A percentile compares a stretch with the other conserved stretches of the same genome.
Evolutionary conservation across 2,888 invertebrate genomes (phyloP).

Genomic region (Amphipyra tragopoginis): DNA sequence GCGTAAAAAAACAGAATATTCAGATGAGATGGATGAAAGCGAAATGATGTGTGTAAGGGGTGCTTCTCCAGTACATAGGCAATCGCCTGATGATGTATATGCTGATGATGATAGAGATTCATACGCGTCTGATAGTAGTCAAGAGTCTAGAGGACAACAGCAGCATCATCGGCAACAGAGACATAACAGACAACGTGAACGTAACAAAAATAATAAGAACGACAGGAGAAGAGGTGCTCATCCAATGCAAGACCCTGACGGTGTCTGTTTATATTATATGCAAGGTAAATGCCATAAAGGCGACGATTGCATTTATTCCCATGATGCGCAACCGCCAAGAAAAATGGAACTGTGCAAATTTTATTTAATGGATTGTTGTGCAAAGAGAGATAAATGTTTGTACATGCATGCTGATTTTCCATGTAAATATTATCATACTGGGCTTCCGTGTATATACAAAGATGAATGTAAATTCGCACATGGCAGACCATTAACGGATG

Average conservation of each 20-base stretch:
- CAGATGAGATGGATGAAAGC: slow-evolving; percentile 92
- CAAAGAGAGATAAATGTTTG: slow-evolving; percentile 97
- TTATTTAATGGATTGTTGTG: slow-evolving; percentile 98
- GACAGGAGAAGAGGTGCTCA: slow-evolving; percentile 89
- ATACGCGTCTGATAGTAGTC: slow-evolving; percentile 89
- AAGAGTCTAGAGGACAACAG: slow-evolving; percentile 86
- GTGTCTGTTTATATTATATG: slow-evolving; percentile 95
- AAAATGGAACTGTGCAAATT: slow-evolving; percentile 99
- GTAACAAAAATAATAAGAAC: slow-evolving; percentile 88
- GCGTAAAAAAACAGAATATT: slow-evolving; percentile 87
- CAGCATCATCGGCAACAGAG: slow-evolving; percentile 84
- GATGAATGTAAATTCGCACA: slow-evolving; percentile 99
- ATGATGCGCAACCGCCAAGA: slow-evolving; percentile 94
- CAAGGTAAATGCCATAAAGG: slow-evolving; percentile 97
- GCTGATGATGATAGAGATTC: slow-evolving; percentile 89
- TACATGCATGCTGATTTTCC: slow-evolving; percentile 99
- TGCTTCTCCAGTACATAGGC: slow-evolving; percentile 91
- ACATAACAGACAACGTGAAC: slow-evolving; percentile 81
- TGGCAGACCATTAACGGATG: slow-evolving; percentile 95
- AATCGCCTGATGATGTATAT: slow-evolving; percentile 74
- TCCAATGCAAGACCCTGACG: slow-evolving; percentile 91
- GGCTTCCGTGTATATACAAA: slow-evolving; percentile 94
- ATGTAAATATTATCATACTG: slow-evolving; percentile 98
- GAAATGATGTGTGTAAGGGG: slow-evolving; percentile 95
- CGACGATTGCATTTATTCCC: slow-evolving; percentile 96